Conservation (phyloP, 2,113 vertebrate species). For the Barnardius zonarius region DNA sequence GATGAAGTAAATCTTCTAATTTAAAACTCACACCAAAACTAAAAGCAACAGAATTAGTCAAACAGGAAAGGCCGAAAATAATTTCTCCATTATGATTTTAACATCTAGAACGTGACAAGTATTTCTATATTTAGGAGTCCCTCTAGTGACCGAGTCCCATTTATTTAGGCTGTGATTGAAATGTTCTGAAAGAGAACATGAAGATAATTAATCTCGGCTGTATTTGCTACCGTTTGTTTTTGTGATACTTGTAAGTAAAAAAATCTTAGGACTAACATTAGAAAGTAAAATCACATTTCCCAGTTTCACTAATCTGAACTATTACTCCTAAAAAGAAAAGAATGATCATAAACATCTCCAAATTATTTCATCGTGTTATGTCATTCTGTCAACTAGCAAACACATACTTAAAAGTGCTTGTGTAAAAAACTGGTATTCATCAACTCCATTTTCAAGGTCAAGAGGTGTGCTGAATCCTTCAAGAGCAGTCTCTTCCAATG, state of each 20-base stretch:
- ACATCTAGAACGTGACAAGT: not conserved
- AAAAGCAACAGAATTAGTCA: not conserved
- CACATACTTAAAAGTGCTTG: slow-evolving; percentile 85
- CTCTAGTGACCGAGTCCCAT: not conserved
- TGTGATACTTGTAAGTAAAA: not conserved
- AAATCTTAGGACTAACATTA: not conserved
- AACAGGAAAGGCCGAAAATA: not conserved
- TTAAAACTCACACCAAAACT: not conserved
- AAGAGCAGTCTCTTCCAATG: slow-evolving; percentile 89
- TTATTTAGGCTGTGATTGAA: not conserved
- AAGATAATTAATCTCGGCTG: not conserved
- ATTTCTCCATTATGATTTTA: not conserved
- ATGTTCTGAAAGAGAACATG: not conserved
- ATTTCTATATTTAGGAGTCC: not conserved
- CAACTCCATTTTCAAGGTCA: slow-evolving; percentile 90
- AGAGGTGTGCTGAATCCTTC: slow-evolving; percentile 94
- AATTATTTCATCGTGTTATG: not conserved
- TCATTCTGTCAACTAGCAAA: not conserved
- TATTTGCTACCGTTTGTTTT: not conserved
- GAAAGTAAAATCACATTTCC: not conserved
- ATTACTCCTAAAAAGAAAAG: not conserved
- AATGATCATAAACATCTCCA: not conserved
- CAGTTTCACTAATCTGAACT: not conserved
- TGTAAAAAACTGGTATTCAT: slow-evolving; percentile 96
- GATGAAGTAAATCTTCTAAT: not conserved